Evolutionary conservation across 1,140 invertebrate genomes (phyloP), one percentile per base, ranked within the genome.

Genomic region (Heliconius hermathena): DNA sequence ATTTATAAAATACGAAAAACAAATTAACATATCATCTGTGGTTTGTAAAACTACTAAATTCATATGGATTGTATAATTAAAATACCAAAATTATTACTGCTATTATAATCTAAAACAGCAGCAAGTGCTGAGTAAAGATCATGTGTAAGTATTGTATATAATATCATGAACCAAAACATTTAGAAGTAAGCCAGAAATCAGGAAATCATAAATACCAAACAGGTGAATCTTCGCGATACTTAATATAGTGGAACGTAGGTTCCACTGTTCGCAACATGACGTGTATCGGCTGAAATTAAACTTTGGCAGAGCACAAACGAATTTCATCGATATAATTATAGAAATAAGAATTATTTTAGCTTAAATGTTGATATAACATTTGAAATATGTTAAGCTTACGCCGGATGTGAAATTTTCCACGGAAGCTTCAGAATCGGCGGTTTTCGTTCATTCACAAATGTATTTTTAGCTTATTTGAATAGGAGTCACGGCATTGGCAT

Each of bases 371-470:
- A 29, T 29, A 66, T 16, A 66, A 66, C 22, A 16, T 66, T 66
- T 76, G 52, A 52, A 76, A 76, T 52, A 60, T 76, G 74, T 76
- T 66, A 26, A 80, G 76, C 75, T 38, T 20, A 85, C 66, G 78
- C 86, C 90, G 90, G 89, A 92, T 91, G 87, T 88, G 85, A 92
- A 94, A 94, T 89, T 93, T 94, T 94, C 92, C 92, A 90, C 87
- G 84, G 83, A 73, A 71, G 81, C 77, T 83, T 83, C 80, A 71
- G 86, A 83, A 85, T 84, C 79, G 82, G 74, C 81, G 84, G 81
- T 82, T 88, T 83, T 84, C 82, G 83, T 93, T 91, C 92, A 93
- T 92, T 91, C 90, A 93, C 84, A 80, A 89, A 89, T 87, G 79
- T 92, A 92, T 92, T 90, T 93, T 90, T 88, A 86, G 90, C 80